Evolutionary conservation across 2,888 invertebrate genomes (phyloP).

Genomic region (Eumerus sabulonum): DNA sequence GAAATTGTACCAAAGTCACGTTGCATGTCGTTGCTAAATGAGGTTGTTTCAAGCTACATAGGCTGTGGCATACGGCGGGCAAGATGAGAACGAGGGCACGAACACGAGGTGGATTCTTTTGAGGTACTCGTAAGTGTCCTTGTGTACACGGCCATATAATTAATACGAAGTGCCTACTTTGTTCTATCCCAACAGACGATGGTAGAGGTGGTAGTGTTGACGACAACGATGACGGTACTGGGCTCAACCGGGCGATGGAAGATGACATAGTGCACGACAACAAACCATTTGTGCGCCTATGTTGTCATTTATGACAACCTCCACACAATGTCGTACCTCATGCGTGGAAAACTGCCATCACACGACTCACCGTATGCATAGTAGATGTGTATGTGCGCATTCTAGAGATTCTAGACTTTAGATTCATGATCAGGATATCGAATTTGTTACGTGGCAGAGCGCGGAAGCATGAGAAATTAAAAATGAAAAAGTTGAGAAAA

Average conservation of each 20-base stretch:
- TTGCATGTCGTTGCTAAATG: conserved; percentile 67
- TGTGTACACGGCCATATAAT: conserved; percentile 68
- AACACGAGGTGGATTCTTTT: conserved; percentile 39
- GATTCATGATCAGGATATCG: conserved; percentile 61
- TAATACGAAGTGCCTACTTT: conserved; percentile 68
- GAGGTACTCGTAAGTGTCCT: conserved; percentile 68
- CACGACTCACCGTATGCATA: conserved; percentile 4
- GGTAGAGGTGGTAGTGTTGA: background rate
- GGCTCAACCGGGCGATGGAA: conserved; percentile 12
- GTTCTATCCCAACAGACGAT: conserved; percentile 49
- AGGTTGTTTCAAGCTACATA: conserved; percentile 39
- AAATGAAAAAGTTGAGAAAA: conserved; percentile 26
- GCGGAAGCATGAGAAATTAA: conserved; percentile 56
- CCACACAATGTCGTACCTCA: conserved; percentile 53
- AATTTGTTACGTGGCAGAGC: conserved; percentile 60
- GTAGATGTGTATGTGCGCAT: conserved; percentile 8
- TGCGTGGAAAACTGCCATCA: conserved; percentile 28
- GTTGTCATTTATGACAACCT: conserved; percentile 50
- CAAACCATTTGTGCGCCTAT: conserved; percentile 41
- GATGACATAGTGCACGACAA: conserved; percentile 66
- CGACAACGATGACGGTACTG: background rate
- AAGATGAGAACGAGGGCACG: background rate
- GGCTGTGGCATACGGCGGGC: conserved; percentile 5
- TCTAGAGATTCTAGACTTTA: too few relatives aligned
- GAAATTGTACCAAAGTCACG: conserved; percentile 66